Percentiles rank a stretch among this genome's conserved stretches.
These are phyloP conservation scores for Lutjanus argentimaculatus DNA, from an alignment of 2,797 vertebrate genomes.

Conservation along the genomic window DNA sequence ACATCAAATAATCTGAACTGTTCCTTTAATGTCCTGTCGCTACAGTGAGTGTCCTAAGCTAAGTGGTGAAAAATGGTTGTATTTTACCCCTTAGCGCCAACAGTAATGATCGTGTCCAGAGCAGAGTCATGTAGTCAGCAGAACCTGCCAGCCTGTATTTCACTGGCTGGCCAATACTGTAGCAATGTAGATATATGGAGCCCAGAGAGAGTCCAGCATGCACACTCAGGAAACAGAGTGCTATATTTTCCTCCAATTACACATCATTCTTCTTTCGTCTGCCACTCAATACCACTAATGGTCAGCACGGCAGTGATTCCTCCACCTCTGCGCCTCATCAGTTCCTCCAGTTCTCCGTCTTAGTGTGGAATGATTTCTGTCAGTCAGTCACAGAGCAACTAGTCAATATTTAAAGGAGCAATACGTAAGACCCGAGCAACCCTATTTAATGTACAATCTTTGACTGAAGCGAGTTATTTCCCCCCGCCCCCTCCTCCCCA, in stretches of 20 bases:
- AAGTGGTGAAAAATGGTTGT: background rate
- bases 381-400: background rate
- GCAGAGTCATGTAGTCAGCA: conserved; percentile 68
- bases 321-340: conserved; percentile 6
- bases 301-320: background rate
- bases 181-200: conserved; percentile 65
- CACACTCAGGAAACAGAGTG: conserved; percentile 37
- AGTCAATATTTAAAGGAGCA: background rate
- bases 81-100: conserved; percentile 20
- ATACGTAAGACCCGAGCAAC: no score
- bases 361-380: background rate
- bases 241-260: conserved; percentile 28
- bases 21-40: background rate
- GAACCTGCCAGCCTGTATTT: conserved; percentile 58
- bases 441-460: no score
- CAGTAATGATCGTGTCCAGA: conserved; percentile 19
- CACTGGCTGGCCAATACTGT: conserved; percentile 56
- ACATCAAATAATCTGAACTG: no score
- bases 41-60: conserved; percentile 2
- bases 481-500: no score
- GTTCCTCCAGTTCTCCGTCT: background rate
- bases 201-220: conserved; percentile 13
- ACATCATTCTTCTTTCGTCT: conserved; percentile 32
- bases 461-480: no score
- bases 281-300: conserved; percentile 20